Conservation (phyloP, 2,888 invertebrate genomes). For the Phymatocera aterrima region DNA sequence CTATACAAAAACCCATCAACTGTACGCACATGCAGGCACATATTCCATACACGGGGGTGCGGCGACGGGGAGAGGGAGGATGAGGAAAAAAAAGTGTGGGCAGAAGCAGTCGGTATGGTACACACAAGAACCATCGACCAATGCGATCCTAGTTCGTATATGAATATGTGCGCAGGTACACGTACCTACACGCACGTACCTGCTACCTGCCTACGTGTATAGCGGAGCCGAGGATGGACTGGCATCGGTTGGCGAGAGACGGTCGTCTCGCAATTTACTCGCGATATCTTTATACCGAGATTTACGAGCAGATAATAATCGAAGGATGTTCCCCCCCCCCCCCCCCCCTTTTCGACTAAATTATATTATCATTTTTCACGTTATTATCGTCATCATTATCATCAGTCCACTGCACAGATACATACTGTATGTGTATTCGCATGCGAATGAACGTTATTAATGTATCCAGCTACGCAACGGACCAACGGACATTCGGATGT, state of each 20-base stretch:
- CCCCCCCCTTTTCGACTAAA: conserved; percentile 70
- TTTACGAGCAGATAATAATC: conserved; percentile 74
- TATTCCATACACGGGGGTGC: not conserved
- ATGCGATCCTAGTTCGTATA: conserved; percentile 9
- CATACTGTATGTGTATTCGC: too few species aligned
- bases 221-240: not conserved
- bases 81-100: not conserved
- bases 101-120: not conserved
- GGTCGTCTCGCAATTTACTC: conserved; percentile 70
- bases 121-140: not conserved
- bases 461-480: too few species aligned
- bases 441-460: not conserved
- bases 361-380: too few species aligned
- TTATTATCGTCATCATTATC: conserved; percentile 71
- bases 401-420: too few species aligned
- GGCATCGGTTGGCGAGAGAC: not conserved
- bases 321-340: conserved; percentile 73
- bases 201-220: not conserved
- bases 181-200: not conserved
- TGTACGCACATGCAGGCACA: not conserved
- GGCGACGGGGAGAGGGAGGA: too few species aligned
- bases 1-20: not conserved
- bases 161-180: not conserved
- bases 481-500: too few species aligned
- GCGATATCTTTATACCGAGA: conserved; percentile 73